phyloP scores from a whole-genome alignment of 2,797 vertebrate species.

The Microhierax caerulescens region DNA sequence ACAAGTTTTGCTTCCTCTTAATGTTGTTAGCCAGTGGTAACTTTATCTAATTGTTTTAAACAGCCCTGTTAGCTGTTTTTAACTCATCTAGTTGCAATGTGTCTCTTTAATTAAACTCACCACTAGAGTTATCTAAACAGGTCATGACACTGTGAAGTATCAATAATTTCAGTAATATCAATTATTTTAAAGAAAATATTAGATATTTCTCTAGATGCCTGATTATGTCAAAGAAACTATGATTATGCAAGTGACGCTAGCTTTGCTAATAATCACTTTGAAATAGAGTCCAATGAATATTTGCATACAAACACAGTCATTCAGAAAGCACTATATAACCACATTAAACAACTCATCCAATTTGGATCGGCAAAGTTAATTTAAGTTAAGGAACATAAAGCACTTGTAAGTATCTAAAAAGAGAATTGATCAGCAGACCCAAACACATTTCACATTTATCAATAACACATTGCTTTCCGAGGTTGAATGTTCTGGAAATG shows the following conservation, averaged over 20 bases:
- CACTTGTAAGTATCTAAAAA: conserved; percentile 32
- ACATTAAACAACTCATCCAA: conserved; percentile 43
- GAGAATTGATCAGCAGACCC: conserved; percentile 20
- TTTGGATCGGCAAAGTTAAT: conserved; percentile 46
- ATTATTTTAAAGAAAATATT: background rate
- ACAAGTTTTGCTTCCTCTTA: conserved; percentile 1
- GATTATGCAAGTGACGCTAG: background rate
- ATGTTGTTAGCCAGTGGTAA: background rate
- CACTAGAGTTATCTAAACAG: background rate
- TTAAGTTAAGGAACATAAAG: conserved; percentile 57
- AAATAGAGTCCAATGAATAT: background rate
- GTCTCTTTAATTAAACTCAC: background rate
- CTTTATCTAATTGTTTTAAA: conserved; percentile 2
- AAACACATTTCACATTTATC: conserved; percentile 45
- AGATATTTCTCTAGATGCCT: background rate
- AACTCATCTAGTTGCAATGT: background rate
- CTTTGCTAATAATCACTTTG: background rate
- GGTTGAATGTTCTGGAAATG: conserved; percentile 4
- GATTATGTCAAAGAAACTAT: background rate
- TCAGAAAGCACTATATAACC: conserved; percentile 17
- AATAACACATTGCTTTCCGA: conserved; percentile 28
- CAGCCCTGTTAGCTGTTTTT: background rate
- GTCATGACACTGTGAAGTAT: background rate
- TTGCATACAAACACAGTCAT: background rate
- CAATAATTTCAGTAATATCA: background rate